phyloP scores from a whole-genome alignment of 2,113 vertebrate species.

The Mungos mungo region DNA sequence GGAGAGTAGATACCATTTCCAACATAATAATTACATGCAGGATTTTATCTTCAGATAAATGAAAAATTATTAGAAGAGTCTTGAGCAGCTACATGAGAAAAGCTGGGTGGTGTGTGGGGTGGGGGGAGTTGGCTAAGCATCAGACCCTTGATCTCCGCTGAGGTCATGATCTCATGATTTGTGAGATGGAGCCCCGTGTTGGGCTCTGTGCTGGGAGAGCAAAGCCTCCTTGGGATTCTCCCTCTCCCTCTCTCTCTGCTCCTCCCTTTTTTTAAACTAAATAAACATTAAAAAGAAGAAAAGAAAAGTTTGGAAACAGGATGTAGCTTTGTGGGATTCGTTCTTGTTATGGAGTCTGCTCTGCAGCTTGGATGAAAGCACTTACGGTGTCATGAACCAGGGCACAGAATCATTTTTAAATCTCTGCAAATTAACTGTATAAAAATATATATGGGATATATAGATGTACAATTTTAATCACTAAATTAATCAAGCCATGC shows the following conservation, averaged over 20 bases:
- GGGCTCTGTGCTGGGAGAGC: no score
- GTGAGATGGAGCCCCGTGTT: no score
- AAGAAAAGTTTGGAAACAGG: not conserved
- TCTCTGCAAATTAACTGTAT: not conserved
- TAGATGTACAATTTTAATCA: not conserved
- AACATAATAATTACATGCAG: not conserved
- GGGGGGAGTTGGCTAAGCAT: no score
- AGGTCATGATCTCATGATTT: no score
- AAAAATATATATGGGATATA: not conserved
- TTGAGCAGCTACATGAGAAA: not conserved
- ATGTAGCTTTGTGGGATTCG: not conserved
- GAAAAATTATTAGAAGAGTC: not conserved
- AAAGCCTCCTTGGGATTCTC: no score
- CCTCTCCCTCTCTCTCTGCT: no score
- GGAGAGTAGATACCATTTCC: not conserved
- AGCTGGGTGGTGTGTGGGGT: no score
- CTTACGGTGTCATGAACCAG: not conserved
- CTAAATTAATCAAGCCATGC: not conserved
- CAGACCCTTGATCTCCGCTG: no score
- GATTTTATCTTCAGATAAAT: constrained; percentile 43
- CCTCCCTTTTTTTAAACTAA: no score
- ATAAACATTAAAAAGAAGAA: no score
- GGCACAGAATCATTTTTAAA: not conserved
- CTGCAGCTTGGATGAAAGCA: not conserved
- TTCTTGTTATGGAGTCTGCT: not conserved